Conservation (phyloP, 2,888 invertebrate species). For the Callyntrura guangdongensis region DNA sequence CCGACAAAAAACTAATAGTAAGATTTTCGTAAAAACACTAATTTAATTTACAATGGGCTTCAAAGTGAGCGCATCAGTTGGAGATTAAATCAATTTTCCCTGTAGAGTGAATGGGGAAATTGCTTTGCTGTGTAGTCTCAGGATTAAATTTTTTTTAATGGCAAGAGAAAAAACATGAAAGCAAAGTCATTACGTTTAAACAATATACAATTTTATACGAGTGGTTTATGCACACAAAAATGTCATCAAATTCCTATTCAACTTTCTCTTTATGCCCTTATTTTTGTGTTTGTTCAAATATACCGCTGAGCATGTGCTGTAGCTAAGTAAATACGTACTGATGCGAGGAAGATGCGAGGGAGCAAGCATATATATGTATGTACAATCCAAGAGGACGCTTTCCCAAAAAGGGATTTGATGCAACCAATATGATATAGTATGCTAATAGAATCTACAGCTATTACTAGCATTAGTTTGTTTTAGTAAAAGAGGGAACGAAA, state of each 20-base stretch:
- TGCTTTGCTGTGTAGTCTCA: background rate
- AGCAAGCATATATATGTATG: background rate
- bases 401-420: background rate
- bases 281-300: background rate
- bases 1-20: no score
- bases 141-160: slow-evolving; percentile 1
- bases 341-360: background rate
- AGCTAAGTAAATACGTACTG: slow-evolving; percentile 25
- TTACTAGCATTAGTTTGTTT: slow-evolving; percentile 13
- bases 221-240: background rate
- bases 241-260: slow-evolving; percentile 44
- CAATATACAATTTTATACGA: background rate
- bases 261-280: background rate
- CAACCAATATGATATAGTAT: background rate
- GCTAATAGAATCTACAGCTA: background rate
- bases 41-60: background rate
- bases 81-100: slow-evolving; percentile 40
- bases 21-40: background rate
- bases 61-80: background rate
- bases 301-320: no score
- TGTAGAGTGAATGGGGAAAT: background rate
- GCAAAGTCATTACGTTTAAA: background rate
- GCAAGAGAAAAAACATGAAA: background rate
- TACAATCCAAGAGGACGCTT: background rate
- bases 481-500: background rate